Base-by-base conservation (phyloP, 2,888 invertebrate genomes). In the Watsonalla binaria region DNA sequence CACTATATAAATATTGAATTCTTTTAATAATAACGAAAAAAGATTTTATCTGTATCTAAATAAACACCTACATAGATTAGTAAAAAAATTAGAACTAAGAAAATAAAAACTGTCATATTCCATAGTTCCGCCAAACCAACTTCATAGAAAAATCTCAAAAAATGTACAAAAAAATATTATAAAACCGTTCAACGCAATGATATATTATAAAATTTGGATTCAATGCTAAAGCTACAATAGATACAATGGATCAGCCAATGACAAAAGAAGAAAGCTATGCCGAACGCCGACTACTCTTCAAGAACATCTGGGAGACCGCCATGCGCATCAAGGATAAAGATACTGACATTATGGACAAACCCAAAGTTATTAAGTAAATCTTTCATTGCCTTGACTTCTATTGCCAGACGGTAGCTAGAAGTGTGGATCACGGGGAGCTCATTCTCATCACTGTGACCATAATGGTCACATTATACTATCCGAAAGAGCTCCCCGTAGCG, bases 351-450 rank as follows among this genome's bases (percentile, higher is more conserved):
- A 61, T 74, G 62, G 67, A 56, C 54, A 86, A 85, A 58, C 81
- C 84, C 14, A 88, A 84, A 81, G 79, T 87, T 53, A 86, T 89
- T 46, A 89, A 85, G 89, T 89, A 75, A 39, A 42, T 42, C 42
- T 11, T 11, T 42, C 42, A 11, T 42, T 42, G 42, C 6, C 11
- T 11, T 11, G 11, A 8, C 5, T 42, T 11, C 11, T 42, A 11
- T 11, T 5, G 8, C 5, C 11, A 11, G 8, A 42, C 11, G 11
- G 42, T 42, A 42, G 5, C 8, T 7, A 8, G 6, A 8, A 37
- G 37, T 7, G 37, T 1, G 6, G 8, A 37, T 37, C 7, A 37
- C 37, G 5, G 6, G 8, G 6, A 8, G 37, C 5, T 6, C 37
- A 37, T 37, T 24, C 24, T 24, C 24, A 24, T 24, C 24, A 4